Base-by-base conservation (phyloP, 1,140 invertebrate genomes). In the Conopomorpha cramerella region DNA sequence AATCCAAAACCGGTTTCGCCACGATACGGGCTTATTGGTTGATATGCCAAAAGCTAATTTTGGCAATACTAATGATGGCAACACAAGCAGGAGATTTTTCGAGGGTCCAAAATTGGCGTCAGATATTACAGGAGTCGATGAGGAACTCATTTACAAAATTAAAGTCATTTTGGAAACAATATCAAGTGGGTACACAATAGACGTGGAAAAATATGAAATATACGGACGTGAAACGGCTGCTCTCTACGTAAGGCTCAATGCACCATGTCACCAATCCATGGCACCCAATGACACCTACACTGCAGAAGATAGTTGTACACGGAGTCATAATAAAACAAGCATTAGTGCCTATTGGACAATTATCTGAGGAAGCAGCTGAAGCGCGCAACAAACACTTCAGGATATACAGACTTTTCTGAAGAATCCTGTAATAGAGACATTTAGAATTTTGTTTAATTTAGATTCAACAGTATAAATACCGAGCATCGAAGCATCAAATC, bases 31-130 rank as follows among this genome's bases (percentile, higher is more conserved):
- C 4, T 29, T 62, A 1, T 40, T 59, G n/a, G 50, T 68, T 4
- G 60, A 68, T 39, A 38, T 55, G 11, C 53, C 54, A 4, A 68
- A 63, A n/a, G n/a, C n/a, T n/a, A n/a, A n/a, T n/a, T n/a, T n/a
- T n/a, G n/a, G n/a, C n/a, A n/a, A n/a, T n/a, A 47, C 44, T 1
- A 72, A 71, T 45, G 58, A 71, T 32, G 58, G 55, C 0, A 72
- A 74, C 34, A 64, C 56, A 0, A 45, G 40, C 4, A 34, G 59
- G 34, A 39, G 49, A 36, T 74, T 70, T 49, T 72, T 70, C 41
- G 31, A 28, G 15, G 30, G 62, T 33, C 23, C 34, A 8, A 36
- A 55, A 34, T 2, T 43, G 30, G 19, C 54, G 38, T 33, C 48
- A 10, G 36, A 51, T 30, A 59, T 60, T 19, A 57, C 51, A 13